Percentiles rank a stretch among this genome's conserved stretches.
These are phyloP conservation scores for Sthenelais limicola DNA, from an alignment of 2,888 invertebrate species.

Conservation along the genomic window DNA sequence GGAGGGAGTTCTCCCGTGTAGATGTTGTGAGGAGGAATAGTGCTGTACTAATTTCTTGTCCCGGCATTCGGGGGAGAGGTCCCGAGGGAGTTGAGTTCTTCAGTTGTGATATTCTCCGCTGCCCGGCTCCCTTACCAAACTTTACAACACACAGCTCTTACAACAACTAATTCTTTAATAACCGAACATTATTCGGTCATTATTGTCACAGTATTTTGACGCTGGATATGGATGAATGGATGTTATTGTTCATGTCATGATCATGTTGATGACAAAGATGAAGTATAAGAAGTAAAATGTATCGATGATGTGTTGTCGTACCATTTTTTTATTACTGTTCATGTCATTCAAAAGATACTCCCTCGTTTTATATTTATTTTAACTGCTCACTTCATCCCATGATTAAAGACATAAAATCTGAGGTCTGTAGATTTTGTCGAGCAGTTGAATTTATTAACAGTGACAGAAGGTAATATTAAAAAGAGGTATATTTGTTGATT, in stretches of 20 bases:
- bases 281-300: neutral
- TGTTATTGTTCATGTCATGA: neutral
- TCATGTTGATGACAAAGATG: neutral
- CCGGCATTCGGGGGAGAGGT: neutral
- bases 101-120: too few species aligned
- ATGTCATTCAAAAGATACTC: too few species aligned
- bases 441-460: conserved; percentile 4
- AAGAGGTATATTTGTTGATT: too few species aligned
- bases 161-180: too few species aligned
- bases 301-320: too few species aligned
- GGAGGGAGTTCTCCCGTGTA: neutral
- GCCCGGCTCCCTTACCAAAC: too few species aligned
- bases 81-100: neutral
- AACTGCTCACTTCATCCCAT: conserved; percentile 14
- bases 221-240: conserved; percentile 19
- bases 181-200: too few species aligned
- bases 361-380: conserved; percentile 24
- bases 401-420: neutral
- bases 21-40: neutral
- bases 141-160: too few species aligned
- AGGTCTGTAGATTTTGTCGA: conserved; percentile 19
- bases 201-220: conserved; percentile 22
- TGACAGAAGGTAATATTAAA: too few species aligned
- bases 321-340: too few species aligned
- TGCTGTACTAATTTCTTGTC: conserved; percentile 11